phyloP scores from a whole-genome alignment of 1,140 invertebrate genomes.

The Druon quercuslanigerum region DNA sequence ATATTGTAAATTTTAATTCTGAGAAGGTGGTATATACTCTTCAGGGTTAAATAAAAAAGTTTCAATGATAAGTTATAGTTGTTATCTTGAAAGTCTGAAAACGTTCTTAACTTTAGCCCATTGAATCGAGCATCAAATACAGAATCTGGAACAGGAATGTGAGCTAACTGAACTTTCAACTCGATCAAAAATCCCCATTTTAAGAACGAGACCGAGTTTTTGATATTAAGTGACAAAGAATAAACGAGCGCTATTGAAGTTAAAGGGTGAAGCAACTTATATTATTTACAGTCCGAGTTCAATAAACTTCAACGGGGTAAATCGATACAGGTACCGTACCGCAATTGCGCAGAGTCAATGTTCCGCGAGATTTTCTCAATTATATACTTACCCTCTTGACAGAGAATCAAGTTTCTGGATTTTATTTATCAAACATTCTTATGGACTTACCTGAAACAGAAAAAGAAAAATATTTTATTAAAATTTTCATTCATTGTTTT shows the following conservation, averaged over 20 bases:
- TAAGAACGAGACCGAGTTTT: conserved; percentile 23
- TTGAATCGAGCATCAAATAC: not conserved
- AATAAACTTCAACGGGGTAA: conserved; percentile 17
- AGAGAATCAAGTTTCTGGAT: not conserved
- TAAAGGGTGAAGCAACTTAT: conserved; percentile 5
- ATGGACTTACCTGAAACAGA: conserved; percentile 60
- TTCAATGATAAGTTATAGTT: too few species aligned
- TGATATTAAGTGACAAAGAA: conserved; percentile 5
- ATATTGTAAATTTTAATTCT: too few species aligned
- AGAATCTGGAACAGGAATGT: not conserved
- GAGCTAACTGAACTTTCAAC: conserved; percentile 15
- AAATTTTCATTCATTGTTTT: too few species aligned
- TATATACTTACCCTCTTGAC: conserved; percentile 11
- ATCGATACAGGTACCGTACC: conserved; percentile 21
- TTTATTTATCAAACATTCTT: not conserved
- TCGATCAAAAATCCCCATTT: conserved; percentile 5
- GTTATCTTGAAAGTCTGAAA: too few species aligned
- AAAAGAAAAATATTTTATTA: conserved; percentile 43
- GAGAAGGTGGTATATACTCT: too few species aligned
- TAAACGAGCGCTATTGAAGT: not conserved
- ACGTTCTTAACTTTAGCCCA: too few species aligned
- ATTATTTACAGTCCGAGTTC: conserved; percentile 18
- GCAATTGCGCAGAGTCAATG: conserved; percentile 30
- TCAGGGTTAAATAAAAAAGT: too few species aligned
- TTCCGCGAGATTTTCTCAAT: conserved; percentile 17